These are phyloP conservation scores for human (Homo sapiens) DNA, from an alignment of 2,113 vertebrate species.

Conservation along the genomic window GRCh38 chrX:138409501-138410000, in stretches of 20 bases:
- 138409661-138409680: background rate
- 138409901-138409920: background rate
- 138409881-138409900: background rate
- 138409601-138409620: background rate
- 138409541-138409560: background rate
- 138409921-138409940: background rate
- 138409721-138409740: conserved; percentile 27
- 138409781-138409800: background rate
- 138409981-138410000: background rate
- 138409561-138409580: background rate
- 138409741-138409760: background rate
- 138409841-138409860: background rate
- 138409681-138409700: background rate
- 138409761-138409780: background rate
- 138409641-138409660: background rate
- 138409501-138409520: background rate
- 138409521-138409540: background rate
- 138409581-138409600: background rate
- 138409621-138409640: background rate
- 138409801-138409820: conserved; percentile 8
- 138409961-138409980: conserved; percentile 12
- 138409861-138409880: background rate
- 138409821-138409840: background rate
- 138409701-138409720: background rate
- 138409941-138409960: conserved; percentile 28